phyloP scores from a whole-genome alignment of 2,113 vertebrate genomes.

The Eulemur macaco region DNA sequence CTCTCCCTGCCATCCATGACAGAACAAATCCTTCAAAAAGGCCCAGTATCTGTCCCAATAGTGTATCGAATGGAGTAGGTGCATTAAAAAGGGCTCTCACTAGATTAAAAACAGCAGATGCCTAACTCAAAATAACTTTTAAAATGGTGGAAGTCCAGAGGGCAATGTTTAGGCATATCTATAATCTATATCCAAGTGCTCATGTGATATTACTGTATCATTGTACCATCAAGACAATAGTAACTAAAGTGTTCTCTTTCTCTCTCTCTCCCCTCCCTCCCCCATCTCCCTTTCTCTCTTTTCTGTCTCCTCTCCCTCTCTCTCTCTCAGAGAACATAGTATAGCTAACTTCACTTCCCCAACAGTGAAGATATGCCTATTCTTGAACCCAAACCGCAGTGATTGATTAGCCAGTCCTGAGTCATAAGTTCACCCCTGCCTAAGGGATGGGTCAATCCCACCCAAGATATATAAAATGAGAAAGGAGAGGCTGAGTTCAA shows the following conservation, averaged over 20 bases:
- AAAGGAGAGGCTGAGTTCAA: not conserved
- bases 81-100: not conserved
- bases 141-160: not conserved
- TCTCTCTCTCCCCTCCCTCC: not conserved
- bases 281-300: no score
- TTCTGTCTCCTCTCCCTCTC: not conserved
- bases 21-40: not conserved
- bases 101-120: not conserved
- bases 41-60: not conserved
- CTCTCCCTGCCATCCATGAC: no score
- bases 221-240: not conserved
- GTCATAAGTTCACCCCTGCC: not conserved
- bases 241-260: not conserved
- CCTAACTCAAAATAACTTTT: not conserved
- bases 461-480: not conserved
- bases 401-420: not conserved
- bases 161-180: not conserved
- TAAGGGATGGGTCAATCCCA: accelerated
- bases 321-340: not conserved
- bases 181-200: not conserved
- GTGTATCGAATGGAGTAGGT: not conserved
- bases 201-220: no score
- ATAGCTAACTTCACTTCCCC: not conserved
- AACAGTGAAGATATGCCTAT: not conserved
- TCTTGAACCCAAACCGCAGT: not conserved